Evolutionary conservation across 2,888 invertebrate species (phyloP).

Genomic region (Hemistola chrysoprasaria): DNA sequence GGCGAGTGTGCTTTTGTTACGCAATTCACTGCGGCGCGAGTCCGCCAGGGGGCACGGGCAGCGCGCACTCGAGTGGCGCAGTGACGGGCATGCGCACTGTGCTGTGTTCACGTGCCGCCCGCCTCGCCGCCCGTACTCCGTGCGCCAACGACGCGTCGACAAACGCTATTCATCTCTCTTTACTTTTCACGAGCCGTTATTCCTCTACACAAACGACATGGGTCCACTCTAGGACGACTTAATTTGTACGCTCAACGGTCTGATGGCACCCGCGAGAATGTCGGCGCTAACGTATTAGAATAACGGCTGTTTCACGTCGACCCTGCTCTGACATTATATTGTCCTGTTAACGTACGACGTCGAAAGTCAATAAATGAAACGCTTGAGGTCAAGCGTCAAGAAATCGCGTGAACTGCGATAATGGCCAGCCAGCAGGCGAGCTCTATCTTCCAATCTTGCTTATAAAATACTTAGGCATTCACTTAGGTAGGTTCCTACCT

Average conservation of each 20-base stretch:
- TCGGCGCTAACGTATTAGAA: conserved; percentile 3
- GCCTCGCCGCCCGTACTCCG: conserved; percentile 27
- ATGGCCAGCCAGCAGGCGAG: conserved; percentile 56
- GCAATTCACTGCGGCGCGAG: conserved; percentile 75
- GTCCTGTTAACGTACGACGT: conserved; percentile 33
- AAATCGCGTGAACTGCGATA: conserved; percentile 64
- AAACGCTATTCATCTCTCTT: conserved; percentile 48
- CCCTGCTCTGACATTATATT: conserved; percentile 29
- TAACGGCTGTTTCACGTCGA: conserved; percentile 22
- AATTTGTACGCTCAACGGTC: conserved; percentile 13
- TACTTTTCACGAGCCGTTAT: conserved; percentile 40
- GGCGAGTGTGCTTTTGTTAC: conserved; percentile 78
- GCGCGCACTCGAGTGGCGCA: conserved; percentile 76
- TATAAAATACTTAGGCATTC: conserved; percentile 27
- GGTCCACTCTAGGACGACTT: conserved; percentile 9
- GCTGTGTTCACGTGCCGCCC: conserved; percentile 30
- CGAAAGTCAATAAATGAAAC: conserved; percentile 60
- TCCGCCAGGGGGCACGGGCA: conserved; percentile 81
- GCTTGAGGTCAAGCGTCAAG: conserved; percentile 61
- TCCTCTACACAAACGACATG: conserved; percentile 23
- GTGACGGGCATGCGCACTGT: conserved; percentile 77
- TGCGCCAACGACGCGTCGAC: conserved; percentile 19
- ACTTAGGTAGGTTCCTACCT: conserved; percentile 9
- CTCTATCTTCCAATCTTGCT: conserved; percentile 52
- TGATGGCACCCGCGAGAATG: neutral